Conservation (phyloP, 2,888 invertebrate genomes). For the Acanthosoma haemorrhoidale region DNA sequence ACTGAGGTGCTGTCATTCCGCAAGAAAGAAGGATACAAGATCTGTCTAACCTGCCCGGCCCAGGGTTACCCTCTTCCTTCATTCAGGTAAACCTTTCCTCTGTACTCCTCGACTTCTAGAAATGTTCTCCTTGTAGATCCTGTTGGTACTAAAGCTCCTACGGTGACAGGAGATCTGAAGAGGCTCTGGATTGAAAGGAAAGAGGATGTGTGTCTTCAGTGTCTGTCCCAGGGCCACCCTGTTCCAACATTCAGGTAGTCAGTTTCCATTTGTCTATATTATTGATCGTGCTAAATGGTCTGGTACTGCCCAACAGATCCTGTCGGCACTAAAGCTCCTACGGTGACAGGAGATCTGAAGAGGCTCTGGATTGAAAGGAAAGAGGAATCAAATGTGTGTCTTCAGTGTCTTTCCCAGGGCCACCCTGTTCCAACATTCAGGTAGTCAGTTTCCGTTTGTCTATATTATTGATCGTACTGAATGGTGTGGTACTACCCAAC, state of each 20-base stretch:
- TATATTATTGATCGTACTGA: neutral
- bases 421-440: conserved; percentile 52
- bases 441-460: conserved; percentile 42
- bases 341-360: conserved; percentile 43
- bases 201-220: conserved; percentile 42
- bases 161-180: conserved; percentile 43
- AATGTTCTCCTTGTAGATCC: conserved; percentile 45
- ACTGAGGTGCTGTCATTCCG: conserved; percentile 45
- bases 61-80: conserved; percentile 56
- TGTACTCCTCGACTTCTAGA: neutral
- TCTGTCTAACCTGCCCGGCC: conserved; percentile 52
- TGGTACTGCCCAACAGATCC: conserved; percentile 45
- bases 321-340: conserved; percentile 47
- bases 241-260: conserved; percentile 50
- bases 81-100: conserved; percentile 50
- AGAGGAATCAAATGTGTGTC: conserved; percentile 38
- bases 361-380: conserved; percentile 33
- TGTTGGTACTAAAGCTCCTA: conserved; percentile 47
- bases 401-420: conserved; percentile 52
- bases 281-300: too few species aligned
- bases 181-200: conserved; percentile 33
- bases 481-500: neutral
- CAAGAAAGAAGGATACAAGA: conserved; percentile 42
- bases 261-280: neutral
- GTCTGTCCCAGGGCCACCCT: conserved; percentile 54